Evolutionary conservation across 53 echinoderm and acorn worm species (phyloP), one percentile per base, ranked within the genome.

Genomic region (Holothuria scabra): DNA sequence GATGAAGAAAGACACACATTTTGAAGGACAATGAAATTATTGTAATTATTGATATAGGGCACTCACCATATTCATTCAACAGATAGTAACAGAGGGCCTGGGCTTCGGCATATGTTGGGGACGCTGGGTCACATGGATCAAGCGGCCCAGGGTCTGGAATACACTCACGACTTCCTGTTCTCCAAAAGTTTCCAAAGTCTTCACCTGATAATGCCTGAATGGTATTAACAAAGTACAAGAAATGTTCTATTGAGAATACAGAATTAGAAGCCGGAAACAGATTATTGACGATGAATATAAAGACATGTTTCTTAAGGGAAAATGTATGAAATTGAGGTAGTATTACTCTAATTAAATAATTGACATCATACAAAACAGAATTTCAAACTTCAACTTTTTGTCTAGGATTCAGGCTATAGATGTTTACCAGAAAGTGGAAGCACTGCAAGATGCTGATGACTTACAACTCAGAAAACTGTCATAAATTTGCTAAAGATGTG

Each of bases 171-270:
- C 68, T 28, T 57, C 85, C 71, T 32, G 88, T 65, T 25, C 30
- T 75, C 92, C 92, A 92, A 79, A 87, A 80, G 56, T 89, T 89
- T 1, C 89, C 92, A 83, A 92, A 92, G 28, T 82, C 92, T 20
- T 31, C 48, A 13, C 60, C 28, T 20, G 44, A 67, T 2, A 69
- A 44, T 12, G 74, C 91, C 91, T 91, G 80, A 19, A 59, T 35
- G 13, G 18, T 46, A 29, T 66, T 30, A 9, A 66, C 25, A 82
- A 37, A 20, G 23, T 19, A 59, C 13, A 59, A 38, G 18, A 9
- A 13, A 26, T 32, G 35, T 71, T 34, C n/a, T 13, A 71, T 0
- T 10, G 48, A 48, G 48, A 13, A 12, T 52, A 52, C 14, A 52
- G 52, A 16, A 1, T 5, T 65, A 14, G 5, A 8, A 32, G 32